Percentiles rank a stretch among this genome's conserved stretches.
Conservation (phyloP, 2,888 invertebrate genomes). For the Sarcophaga variegata region DNA sequence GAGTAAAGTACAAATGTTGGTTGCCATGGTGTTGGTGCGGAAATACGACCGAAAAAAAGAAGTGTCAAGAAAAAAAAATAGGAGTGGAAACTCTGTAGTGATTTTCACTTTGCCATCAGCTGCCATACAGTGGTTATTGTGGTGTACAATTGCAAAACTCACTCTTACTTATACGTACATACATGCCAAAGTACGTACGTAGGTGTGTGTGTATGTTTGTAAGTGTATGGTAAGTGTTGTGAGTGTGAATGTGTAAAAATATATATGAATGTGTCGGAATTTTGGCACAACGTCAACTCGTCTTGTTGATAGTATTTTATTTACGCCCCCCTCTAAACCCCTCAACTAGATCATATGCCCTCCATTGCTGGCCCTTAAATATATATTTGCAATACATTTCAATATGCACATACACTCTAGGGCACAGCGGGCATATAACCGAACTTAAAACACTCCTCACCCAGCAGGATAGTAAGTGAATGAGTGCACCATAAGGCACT, state of each 20-base stretch:
- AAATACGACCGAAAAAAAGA: slow-evolving; percentile 31
- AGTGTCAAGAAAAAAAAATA: not conserved
- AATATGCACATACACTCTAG: not conserved
- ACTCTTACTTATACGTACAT: slow-evolving; percentile 6
- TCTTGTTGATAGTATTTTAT: slow-evolving; percentile 58
- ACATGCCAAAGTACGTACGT: not conserved
- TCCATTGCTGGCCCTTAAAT: slow-evolving; percentile 3
- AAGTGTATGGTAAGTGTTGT: not conserved
- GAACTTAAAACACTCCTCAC: slow-evolving; percentile 10
- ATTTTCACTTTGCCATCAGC: slow-evolving; percentile 66
- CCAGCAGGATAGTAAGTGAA: slow-evolving; percentile 26
- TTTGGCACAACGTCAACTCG: slow-evolving; percentile 66
- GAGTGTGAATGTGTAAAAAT: not conserved
- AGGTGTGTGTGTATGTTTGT: not conserved
- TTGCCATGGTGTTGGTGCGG: slow-evolving; percentile 57
- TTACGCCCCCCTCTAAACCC: not conserved
- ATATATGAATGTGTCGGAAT: slow-evolving; percentile 49
- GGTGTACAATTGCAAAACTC: slow-evolving; percentile 58
- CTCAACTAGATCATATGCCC: slow-evolving; percentile 1
- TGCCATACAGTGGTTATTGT: slow-evolving; percentile 66
- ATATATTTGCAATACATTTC: slow-evolving; percentile 33
- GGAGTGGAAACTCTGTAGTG: slow-evolving; percentile 45
- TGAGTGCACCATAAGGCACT: slow-evolving; percentile 8
- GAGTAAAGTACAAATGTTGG: slow-evolving; percentile 44
- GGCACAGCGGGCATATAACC: slow-evolving; percentile 2